Percentiles rank a stretch among this genome's conserved stretches.
Conservation (phyloP, 2,797 vertebrate species). For the Cygnus olor region DNA sequence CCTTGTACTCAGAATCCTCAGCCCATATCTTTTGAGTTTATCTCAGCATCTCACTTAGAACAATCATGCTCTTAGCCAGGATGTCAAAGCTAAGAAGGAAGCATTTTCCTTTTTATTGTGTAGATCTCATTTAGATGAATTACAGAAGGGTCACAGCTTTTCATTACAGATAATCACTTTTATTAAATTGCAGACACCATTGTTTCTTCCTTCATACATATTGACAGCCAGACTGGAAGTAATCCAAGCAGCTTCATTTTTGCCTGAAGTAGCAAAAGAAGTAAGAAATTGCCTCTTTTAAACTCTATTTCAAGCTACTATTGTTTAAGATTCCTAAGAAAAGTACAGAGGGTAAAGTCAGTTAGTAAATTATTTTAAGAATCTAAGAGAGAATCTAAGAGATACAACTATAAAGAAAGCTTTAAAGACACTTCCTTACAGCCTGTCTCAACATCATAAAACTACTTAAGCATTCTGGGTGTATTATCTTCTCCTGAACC, state of each 20-base stretch:
- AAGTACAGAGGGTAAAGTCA: not conserved
- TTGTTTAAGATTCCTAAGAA: not conserved
- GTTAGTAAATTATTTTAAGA: constrained; percentile 8
- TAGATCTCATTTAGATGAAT: constrained; percentile 32
- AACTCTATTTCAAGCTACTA: not conserved
- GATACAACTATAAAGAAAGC: not conserved
- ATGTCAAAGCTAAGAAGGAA: not conserved
- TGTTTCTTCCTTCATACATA: not conserved
- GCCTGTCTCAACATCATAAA: not conserved
- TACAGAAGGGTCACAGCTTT: constrained; percentile 9
- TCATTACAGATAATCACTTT: constrained; percentile 44
- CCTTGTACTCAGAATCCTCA: not conserved
- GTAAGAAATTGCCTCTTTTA: not conserved
- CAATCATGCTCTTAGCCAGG: not conserved
- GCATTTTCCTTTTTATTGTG: not conserved
- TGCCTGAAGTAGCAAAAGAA: not conserved
- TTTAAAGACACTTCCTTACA: not conserved
- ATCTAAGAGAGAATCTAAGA: not conserved
- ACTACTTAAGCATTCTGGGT: not conserved
- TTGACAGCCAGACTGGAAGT: not conserved
- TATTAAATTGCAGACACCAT: constrained; percentile 18
- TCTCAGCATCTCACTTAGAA: not conserved
- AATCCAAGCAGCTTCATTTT: constrained; percentile 2
- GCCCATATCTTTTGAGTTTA: not conserved
- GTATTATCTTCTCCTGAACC: not conserved